A percentile compares a stretch with the other conserved stretches of the same genome.
These are phyloP conservation scores for Eristalis pertinax DNA, from an alignment of 2,888 invertebrate species.

Conservation along the genomic window DNA sequence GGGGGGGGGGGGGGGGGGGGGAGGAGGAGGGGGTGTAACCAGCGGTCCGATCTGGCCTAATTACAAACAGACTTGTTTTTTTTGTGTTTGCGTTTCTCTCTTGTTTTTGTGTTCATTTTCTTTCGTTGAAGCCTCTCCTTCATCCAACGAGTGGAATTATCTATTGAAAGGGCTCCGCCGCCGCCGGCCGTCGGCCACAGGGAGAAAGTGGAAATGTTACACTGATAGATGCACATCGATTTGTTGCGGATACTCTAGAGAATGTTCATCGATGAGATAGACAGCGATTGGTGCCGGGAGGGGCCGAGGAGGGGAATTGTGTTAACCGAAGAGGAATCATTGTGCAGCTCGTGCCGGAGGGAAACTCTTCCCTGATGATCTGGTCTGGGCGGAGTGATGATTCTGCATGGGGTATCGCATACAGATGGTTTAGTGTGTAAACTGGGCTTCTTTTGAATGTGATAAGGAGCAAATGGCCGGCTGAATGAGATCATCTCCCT, in stretches of 20 bases:
- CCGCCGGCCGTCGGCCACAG: neutral
- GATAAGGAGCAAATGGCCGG: no score
- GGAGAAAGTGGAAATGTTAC: constrained; percentile 13
- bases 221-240: constrained; percentile 10
- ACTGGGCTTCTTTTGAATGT: no score
- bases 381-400: no score
- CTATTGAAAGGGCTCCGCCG: constrained; percentile 21
- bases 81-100: neutral
- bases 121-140: neutral
- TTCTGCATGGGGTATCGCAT: no score
- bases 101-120: neutral
- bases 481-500: no score
- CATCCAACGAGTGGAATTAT: constrained; percentile 8
- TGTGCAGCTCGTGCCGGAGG: no score
- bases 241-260: neutral
- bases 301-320: neutral
- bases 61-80: constrained; percentile 2
- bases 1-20: no score
- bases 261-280: neutral
- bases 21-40: neutral
- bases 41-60: neutral
- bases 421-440: no score
- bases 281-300: neutral
- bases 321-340: neutral
- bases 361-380: no score